A percentile compares a stretch with the other conserved stretches of the same genome.
Conservation (phyloP, 2,797 vertebrate genomes). For the Eleutherodactylus coqui region DNA sequence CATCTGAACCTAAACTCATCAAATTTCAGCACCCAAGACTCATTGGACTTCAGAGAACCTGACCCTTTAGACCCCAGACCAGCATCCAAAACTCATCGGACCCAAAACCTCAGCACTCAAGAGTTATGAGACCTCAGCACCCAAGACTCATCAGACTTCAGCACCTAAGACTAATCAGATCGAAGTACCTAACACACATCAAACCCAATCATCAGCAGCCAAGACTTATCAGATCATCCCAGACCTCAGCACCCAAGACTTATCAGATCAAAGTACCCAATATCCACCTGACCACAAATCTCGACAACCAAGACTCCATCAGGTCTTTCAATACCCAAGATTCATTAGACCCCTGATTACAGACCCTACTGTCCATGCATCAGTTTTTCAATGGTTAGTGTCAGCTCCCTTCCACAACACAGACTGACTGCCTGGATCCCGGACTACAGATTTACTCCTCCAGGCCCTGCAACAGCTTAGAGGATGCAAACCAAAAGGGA, state of each 20-base stretch:
- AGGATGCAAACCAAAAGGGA: too few relatives aligned
- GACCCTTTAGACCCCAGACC: too few relatives aligned
- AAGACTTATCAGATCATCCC: neutral
- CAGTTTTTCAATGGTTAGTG: too few relatives aligned
- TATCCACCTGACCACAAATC: too few relatives aligned
- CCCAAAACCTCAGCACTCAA: neutral
- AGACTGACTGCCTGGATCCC: too few relatives aligned
- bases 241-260: neutral
- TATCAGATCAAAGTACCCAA: too few relatives aligned
- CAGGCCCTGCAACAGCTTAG: too few relatives aligned
- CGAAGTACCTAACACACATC: neutral
- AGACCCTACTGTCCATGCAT: neutral
- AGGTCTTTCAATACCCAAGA: too few relatives aligned
- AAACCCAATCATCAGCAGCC: neutral
- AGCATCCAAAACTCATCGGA: neutral
- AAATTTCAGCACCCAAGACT: neutral
- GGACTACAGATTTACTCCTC: too few relatives aligned
- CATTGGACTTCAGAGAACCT: neutral
- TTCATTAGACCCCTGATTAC: too few relatives aligned
- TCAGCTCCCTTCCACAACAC: too few relatives aligned
- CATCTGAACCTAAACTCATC: neutral
- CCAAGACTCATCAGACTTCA: neutral
- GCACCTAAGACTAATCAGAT: neutral
- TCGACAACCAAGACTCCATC: neutral
- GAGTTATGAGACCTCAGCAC: neutral